Evolutionary conservation across 2,888 invertebrate genomes (phyloP).

Genomic region (Idaea aversata): DNA sequence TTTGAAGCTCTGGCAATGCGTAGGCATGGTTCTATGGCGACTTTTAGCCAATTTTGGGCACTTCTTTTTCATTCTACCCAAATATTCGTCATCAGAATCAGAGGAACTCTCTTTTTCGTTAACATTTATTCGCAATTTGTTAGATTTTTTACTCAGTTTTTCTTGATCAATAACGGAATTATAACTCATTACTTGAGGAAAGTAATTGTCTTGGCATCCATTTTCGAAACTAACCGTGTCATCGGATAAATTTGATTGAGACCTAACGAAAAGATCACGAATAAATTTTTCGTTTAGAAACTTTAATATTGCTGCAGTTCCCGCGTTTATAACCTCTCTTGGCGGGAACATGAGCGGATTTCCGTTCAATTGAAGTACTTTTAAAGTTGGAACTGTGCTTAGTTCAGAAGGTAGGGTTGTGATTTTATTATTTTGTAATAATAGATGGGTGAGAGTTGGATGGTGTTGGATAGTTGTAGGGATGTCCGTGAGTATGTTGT

Average conservation of each 20-base stretch:
- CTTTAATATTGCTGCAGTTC: conserved; percentile 58
- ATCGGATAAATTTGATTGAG: conserved; percentile 53
- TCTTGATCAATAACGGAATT: conserved; percentile 61
- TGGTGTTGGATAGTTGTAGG: conserved; percentile 81
- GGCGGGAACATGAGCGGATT: conserved; percentile 83
- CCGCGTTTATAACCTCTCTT: conserved; percentile 72
- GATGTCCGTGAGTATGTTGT: conserved; percentile 78
- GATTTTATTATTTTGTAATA: conserved; percentile 83
- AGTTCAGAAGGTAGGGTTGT: conserved; percentile 82
- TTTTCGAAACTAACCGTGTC: conserved; percentile 36
- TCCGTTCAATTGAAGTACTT: conserved; percentile 80
- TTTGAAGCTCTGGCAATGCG: conserved; percentile 68
- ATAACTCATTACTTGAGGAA: conserved; percentile 52
- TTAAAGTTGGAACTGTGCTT: conserved; percentile 80
- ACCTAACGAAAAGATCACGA: conserved; percentile 50
- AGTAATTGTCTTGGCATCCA: conserved; percentile 34
- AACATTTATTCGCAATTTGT: conserved; percentile 52
- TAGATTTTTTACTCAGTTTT: conserved; percentile 35
- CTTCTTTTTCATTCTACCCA: conserved; percentile 53
- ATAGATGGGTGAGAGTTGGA: conserved; percentile 79
- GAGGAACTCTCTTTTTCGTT: conserved; percentile 54
- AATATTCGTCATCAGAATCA: conserved; percentile 45
- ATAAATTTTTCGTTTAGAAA: conserved; percentile 61
- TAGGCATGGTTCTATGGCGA: conserved; percentile 59
- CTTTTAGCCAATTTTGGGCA: conserved; percentile 63